phyloP scores from a whole-genome alignment of 2,113 vertebrate genomes.

The Hyla sarda region DNA sequence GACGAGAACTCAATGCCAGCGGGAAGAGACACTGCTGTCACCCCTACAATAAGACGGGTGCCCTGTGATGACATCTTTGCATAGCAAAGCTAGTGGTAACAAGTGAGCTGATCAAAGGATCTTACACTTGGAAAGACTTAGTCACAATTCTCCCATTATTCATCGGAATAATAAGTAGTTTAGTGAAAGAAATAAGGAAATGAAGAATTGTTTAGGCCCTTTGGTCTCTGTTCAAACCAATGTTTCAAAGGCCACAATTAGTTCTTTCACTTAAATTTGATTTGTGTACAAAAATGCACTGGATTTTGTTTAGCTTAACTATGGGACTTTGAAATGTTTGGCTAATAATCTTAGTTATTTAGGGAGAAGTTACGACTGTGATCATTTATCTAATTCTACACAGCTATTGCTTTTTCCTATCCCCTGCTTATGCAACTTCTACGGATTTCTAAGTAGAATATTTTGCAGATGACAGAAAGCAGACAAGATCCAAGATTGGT shows the following conservation, averaged over 20 bases:
- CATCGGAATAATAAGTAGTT: constrained; percentile 38
- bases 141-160: constrained; percentile 46
- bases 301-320: constrained; percentile 15
- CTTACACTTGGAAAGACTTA: constrained; percentile 24
- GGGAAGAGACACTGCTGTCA: constrained; percentile 21
- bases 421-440: neutral
- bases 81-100: constrained; percentile 27
- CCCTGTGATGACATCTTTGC: constrained; percentile 37
- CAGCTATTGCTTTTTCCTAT: neutral
- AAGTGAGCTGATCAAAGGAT: constrained; percentile 47
- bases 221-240: constrained; percentile 13
- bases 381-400: neutral
- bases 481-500: neutral
- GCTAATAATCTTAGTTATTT: neutral
- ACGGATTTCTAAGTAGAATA: neutral
- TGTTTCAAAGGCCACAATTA: constrained; percentile 24
- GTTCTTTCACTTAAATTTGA: neutral
- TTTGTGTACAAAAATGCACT: constrained; percentile 5
- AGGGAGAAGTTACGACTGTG: neutral
- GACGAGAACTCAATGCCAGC: constrained; percentile 12
- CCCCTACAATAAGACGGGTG: constrained; percentile 25
- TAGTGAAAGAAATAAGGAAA: constrained; percentile 29
- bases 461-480: neutral
- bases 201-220: constrained; percentile 19
- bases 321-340: neutral